phyloP scores from a whole-genome alignment of 1,140 invertebrate genomes.

The Panagrolaimus sp. region DNA sequence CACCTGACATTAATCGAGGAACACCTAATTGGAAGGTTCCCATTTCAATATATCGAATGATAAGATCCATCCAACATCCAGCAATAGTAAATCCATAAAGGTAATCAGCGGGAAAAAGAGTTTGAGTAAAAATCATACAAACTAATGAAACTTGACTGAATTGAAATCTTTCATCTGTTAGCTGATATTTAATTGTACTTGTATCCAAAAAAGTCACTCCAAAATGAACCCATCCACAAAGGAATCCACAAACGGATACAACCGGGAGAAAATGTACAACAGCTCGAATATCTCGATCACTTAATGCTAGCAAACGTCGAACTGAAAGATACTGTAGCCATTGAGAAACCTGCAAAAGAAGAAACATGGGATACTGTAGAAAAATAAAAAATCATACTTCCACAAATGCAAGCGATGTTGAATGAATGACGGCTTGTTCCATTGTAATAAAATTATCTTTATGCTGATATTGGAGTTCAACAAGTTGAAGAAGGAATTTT shows the following conservation, averaged over 20 bases:
- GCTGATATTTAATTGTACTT: slow-evolving; percentile 56
- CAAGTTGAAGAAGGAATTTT: slow-evolving; percentile 44
- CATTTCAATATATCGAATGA: slow-evolving; percentile 53
- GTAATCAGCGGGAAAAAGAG: slow-evolving; percentile 59
- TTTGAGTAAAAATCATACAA: slow-evolving; percentile 58
- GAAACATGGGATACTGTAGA: background rate
- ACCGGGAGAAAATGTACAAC: slow-evolving; percentile 45
- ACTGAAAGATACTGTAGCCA: slow-evolving; percentile 56
- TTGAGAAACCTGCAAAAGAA: slow-evolving; percentile 42
- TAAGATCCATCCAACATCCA: slow-evolving; percentile 56
- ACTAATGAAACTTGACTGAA: slow-evolving; percentile 52
- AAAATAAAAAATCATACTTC: slow-evolving; percentile 20
- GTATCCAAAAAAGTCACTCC: slow-evolving; percentile 55
- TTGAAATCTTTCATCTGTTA: slow-evolving; percentile 48
- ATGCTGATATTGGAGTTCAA: slow-evolving; percentile 44
- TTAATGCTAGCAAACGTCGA: slow-evolving; percentile 53
- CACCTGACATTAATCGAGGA: background rate
- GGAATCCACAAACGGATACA: slow-evolving; percentile 39
- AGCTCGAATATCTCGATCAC: slow-evolving; percentile 46
- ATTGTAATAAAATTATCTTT: slow-evolving; percentile 32
- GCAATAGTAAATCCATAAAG: slow-evolving; percentile 53
- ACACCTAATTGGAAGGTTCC: slow-evolving; percentile 55
- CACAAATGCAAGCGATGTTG: slow-evolving; percentile 25
- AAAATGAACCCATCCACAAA: slow-evolving; percentile 55
- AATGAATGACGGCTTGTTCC: slow-evolving; percentile 24